Evolutionary conservation across 37 sponge, comb jelly and placozoan species (phyloP).

Genomic region (Halichondria panicea): DNA sequence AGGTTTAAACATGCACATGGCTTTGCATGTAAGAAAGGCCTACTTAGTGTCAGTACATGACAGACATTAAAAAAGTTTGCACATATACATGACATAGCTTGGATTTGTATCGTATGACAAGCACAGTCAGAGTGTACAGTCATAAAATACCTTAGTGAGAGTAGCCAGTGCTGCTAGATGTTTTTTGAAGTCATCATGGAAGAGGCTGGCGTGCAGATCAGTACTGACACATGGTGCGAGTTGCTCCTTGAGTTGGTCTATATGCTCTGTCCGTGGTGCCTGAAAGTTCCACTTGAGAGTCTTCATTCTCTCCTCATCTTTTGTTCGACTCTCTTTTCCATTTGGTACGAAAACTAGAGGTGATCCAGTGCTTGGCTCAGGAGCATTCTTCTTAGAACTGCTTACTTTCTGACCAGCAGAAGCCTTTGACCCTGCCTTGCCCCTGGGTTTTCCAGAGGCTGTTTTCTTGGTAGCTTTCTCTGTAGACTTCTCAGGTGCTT

Average conservation of each 20-base stretch:
- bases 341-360: slow-evolving; percentile 51
- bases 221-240: slow-evolving; percentile 71
- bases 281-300: slow-evolving; percentile 86
- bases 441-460: neutral
- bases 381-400: slow-evolving; percentile 1
- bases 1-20: too few species aligned
- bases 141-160: slow-evolving; percentile 71
- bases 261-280: slow-evolving; percentile 81
- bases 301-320: slow-evolving; percentile 81
- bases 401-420: too few species aligned
- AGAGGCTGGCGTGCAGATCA: slow-evolving; percentile 68
- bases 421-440: slow-evolving; percentile 4
- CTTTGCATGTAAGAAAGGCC: too few species aligned
- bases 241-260: slow-evolving; percentile 91
- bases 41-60: too few species aligned
- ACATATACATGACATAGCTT: too few species aligned
- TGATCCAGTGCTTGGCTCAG: too few species aligned
- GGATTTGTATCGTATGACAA: too few species aligned
- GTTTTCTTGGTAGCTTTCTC: slow-evolving; percentile 4
- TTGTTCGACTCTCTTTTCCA: slow-evolving; percentile 61
- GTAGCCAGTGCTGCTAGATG: slow-evolving; percentile 72
- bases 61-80: too few species aligned
- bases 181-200: slow-evolving; percentile 90
- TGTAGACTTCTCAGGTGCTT: neutral
- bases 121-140: too few species aligned